A percentile compares a stretch with the other conserved stretches of the same genome.
Conservation (phyloP, 2,888 invertebrate species). For the Lumbricus terrestris region DNA sequence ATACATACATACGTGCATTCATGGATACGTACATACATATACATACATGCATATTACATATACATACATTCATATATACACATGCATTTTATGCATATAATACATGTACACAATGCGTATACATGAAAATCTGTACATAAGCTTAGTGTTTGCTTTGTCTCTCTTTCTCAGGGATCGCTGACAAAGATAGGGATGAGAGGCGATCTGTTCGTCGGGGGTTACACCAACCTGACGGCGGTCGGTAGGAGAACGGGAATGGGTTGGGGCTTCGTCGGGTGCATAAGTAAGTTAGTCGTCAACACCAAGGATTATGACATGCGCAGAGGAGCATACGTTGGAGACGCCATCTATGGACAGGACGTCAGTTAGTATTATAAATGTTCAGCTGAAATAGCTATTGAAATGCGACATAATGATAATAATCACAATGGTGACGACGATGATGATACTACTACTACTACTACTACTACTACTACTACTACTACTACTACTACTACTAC, state of each 20-base stretch:
- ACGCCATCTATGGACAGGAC: constrained; percentile 83
- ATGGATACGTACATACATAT: too few relatives aligned
- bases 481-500: too few relatives aligned
- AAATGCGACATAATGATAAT: not conserved
- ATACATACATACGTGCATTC: too few relatives aligned
- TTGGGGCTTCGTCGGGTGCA: constrained; percentile 82
- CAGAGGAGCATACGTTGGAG: constrained; percentile 68
- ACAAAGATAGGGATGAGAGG: constrained; percentile 90
- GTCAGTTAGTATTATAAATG: constrained; percentile 71
- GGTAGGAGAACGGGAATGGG: constrained; percentile 74
- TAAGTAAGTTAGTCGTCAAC: constrained; percentile 85
- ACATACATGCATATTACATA: too few relatives aligned
- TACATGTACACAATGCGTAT: not conserved
- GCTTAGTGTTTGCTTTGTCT: too few relatives aligned
- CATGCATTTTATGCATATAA: not conserved
- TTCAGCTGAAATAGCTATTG: not conserved
- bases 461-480: too few relatives aligned
- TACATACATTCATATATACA: too few relatives aligned
- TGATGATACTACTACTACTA: too few relatives aligned
- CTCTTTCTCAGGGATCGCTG: constrained; percentile 85
- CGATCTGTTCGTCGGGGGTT: constrained; percentile 88
- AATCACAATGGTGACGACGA: too few relatives aligned
- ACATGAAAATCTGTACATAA: too few relatives aligned
- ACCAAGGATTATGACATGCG: constrained; percentile 84
- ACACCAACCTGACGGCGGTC: constrained; percentile 81